Base-by-base conservation (phyloP, 2,113 vertebrate species). In the Copsychus sechellarum region DNA sequence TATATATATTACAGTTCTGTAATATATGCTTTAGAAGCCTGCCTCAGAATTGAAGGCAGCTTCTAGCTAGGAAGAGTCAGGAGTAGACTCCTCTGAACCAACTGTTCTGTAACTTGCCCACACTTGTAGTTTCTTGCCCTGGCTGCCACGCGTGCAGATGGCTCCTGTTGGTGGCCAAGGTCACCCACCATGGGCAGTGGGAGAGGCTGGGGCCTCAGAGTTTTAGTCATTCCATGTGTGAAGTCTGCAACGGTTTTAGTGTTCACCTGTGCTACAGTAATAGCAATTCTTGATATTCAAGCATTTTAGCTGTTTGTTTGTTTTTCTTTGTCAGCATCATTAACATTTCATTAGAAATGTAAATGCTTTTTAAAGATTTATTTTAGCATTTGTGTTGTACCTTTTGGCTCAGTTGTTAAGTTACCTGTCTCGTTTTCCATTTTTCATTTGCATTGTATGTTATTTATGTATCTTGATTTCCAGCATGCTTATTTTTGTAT, bases 301-400 rank as follows among this genome's bases (percentile, higher is more conserved):
- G 97, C 96, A 98, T 98, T 97, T 95, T 97, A 97, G 96, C 96
- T 95, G 86, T 97, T 83, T 90, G 87, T 96, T 95, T 95, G 93
- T 93, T 97, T 95, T 97, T 88, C 81, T 93, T 96, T 93, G 91
- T 96, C 90, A 60, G 91, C 95, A 97, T 97, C 97, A 92, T 97
- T 97, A 97, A 97, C 97, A 98, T 98, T 98, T 98, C 97, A 95
- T 98, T 98, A 97, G 98, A 98, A 98, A 98, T 98, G 97, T 97
- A 96, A 97, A 93, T 97, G 97, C 92, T 96, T 98, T 96, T 98
- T 84, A 95, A 90, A 96, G 96, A 91, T 98, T 98, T 96, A 94
- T 96, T 97, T 98, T 96, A 92, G 96, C 96, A 78, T 97, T 97
- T 97, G 94, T 95, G 97, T 98, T 97, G 88, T 96, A 97, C 82